phyloP scores from a whole-genome alignment of 2,113 vertebrate genomes.

The Lipophrys pholis region DNA sequence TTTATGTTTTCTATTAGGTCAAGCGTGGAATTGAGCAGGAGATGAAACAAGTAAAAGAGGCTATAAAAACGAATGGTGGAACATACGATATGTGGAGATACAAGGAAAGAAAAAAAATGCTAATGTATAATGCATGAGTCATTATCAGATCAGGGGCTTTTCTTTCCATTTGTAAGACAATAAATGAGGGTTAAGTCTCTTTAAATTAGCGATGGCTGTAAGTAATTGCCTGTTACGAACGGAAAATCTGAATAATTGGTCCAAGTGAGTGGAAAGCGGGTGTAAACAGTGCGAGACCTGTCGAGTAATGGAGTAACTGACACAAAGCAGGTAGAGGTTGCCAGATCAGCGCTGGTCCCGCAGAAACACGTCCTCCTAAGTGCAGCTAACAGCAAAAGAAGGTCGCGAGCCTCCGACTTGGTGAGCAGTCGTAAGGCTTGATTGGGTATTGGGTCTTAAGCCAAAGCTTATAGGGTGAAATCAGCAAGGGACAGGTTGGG shows the following conservation, averaged over 20 bases:
- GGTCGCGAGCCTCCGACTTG: slow-evolving; percentile 42
- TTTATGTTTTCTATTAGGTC: slow-evolving; percentile 53
- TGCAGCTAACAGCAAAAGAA: slow-evolving; percentile 32
- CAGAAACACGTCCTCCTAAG: slow-evolving; percentile 39
- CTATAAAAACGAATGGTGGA: slow-evolving; percentile 13
- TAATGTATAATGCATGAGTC: slow-evolving; percentile 1
- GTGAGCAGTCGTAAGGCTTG: slow-evolving; percentile 38
- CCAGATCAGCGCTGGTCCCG: slow-evolving; percentile 47
- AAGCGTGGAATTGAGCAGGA: slow-evolving; percentile 5
- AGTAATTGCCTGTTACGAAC: slow-evolving; percentile 13
- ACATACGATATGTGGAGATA: not conserved
- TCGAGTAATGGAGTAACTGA: not conserved
- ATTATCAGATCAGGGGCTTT: slow-evolving; percentile 12
- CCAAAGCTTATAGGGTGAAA: slow-evolving; percentile 58
- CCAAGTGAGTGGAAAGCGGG: slow-evolving; percentile 31
- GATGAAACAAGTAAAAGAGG: slow-evolving; percentile 26
- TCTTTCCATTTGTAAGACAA: not conserved
- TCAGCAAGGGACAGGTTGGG: slow-evolving; percentile 48
- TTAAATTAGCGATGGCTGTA: not conserved
- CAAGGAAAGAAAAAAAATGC: too few species aligned
- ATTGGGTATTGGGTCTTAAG: slow-evolving; percentile 62
- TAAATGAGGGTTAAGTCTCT: slow-evolving; percentile 11
- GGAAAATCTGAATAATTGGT: slow-evolving; percentile 33
- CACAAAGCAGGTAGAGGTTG: slow-evolving; percentile 15
- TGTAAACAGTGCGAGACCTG: slow-evolving; percentile 18